phyloP scores from a whole-genome alignment of 2,888 invertebrate genomes.

The Callimorpha dominula region DNA sequence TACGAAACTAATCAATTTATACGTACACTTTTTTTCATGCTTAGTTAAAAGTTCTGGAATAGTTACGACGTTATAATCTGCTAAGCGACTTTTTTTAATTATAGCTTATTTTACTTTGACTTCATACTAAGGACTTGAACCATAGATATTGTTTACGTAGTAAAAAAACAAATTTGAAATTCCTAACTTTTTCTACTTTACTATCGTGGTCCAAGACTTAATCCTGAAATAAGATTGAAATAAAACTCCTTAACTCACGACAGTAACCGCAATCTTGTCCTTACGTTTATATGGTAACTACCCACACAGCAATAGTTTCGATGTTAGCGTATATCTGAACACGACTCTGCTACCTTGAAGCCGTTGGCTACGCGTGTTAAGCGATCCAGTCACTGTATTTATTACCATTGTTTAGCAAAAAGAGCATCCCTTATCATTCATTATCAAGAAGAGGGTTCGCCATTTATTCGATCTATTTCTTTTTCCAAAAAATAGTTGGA shows the following conservation, averaged over 20 bases:
- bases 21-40: no score
- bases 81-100: no score
- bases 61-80: no score
- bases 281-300: conserved; percentile 42
- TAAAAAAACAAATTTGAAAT: no score
- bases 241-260: not conserved
- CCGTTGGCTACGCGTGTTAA: conserved; percentile 71
- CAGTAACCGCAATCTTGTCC: conserved; percentile 29
- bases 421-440: conserved; percentile 81
- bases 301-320: conserved; percentile 53
- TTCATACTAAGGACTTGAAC: no score
- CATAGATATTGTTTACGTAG: no score
- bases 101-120: no score
- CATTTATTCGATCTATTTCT: conserved; percentile 59
- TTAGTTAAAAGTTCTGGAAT: no score
- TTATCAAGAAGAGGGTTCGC: conserved; percentile 66
- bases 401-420: conserved; percentile 86
- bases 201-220: not conserved
- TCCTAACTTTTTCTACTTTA: not conserved
- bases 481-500: not conserved
- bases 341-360: conserved; percentile 47
- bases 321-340: conserved; percentile 46
- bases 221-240: not conserved
- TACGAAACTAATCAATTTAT: no score
- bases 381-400: conserved; percentile 81